Conservation (phyloP, 2,113 vertebrate genomes). For the Thermophis baileyi region DNA sequence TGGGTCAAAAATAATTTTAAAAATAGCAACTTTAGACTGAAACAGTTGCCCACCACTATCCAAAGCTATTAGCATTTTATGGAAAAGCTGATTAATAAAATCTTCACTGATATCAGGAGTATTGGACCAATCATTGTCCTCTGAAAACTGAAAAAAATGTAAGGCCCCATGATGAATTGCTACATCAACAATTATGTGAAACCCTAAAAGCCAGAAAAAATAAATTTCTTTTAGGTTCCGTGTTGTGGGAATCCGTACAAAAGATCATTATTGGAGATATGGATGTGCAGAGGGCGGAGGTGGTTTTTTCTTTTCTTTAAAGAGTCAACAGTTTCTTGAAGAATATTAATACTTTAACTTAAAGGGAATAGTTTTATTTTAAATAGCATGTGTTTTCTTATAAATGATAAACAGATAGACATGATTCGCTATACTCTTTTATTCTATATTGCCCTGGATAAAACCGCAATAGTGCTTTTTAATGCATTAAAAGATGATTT, state of each 20-base stretch:
- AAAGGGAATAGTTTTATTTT: background rate
- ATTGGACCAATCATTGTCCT: background rate
- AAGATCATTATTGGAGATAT: background rate
- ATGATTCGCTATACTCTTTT: background rate
- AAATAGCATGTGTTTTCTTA: background rate
- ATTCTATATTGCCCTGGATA: background rate
- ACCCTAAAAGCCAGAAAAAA: background rate
- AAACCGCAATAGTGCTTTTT: background rate
- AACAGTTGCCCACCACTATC: background rate
- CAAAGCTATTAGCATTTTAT: background rate
- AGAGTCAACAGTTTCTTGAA: background rate
- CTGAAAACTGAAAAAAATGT: background rate
- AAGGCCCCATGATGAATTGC: background rate
- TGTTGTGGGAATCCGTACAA: background rate
- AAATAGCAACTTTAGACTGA: background rate
- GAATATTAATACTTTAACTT: background rate
- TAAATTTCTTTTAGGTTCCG: background rate
- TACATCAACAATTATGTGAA: background rate
- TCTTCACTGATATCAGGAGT: background rate
- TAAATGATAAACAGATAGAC: background rate
- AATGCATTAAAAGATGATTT: background rate
- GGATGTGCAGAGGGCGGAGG: background rate
- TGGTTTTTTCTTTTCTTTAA: background rate
- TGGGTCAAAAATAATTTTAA: background rate
- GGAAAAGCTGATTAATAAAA: background rate